phyloP scores from a whole-genome alignment of 2,888 invertebrate genomes.

The Cyaniris semiargus region DNA sequence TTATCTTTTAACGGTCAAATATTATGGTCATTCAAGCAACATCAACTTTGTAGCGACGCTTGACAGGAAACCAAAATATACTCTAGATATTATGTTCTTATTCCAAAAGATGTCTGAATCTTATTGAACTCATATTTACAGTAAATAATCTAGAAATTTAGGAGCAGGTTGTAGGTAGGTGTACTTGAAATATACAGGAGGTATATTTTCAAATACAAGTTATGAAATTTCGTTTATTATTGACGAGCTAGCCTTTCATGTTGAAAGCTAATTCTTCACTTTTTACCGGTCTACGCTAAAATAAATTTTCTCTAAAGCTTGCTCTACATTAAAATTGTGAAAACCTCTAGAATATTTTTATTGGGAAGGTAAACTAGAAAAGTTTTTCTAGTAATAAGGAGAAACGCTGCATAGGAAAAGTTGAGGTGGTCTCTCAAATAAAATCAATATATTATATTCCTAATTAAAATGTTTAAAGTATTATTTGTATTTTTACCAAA shows the following conservation, averaged over 20 bases:
- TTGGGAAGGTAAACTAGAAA: not conserved
- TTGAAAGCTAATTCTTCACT: not conserved
- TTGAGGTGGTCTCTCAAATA: not conserved
- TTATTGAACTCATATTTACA: not conserved
- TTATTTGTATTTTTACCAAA: too few relatives aligned
- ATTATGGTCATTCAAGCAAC: not conserved
- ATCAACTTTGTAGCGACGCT: not conserved
- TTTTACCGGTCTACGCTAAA: not conserved
- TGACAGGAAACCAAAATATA: not conserved
- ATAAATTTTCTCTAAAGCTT: not conserved
- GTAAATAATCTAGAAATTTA: not conserved
- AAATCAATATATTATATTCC: too few relatives aligned
- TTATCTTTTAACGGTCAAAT: not conserved
- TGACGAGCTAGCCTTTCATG: not conserved
- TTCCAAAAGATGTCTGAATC: not conserved
- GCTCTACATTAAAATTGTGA: conserved; percentile 1
- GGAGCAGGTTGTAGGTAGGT: too few relatives aligned
- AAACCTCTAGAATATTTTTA: not conserved
- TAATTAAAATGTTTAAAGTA: too few relatives aligned
- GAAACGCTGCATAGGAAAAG: not conserved
- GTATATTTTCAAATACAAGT: not conserved
- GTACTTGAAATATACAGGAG: not conserved
- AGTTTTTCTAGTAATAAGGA: not conserved
- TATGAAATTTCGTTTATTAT: not conserved
- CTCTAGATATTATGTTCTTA: not conserved